These are phyloP conservation scores for Polyommatus icarus DNA, from an alignment of 2,888 invertebrate species.

Conservation along the genomic window DNA sequence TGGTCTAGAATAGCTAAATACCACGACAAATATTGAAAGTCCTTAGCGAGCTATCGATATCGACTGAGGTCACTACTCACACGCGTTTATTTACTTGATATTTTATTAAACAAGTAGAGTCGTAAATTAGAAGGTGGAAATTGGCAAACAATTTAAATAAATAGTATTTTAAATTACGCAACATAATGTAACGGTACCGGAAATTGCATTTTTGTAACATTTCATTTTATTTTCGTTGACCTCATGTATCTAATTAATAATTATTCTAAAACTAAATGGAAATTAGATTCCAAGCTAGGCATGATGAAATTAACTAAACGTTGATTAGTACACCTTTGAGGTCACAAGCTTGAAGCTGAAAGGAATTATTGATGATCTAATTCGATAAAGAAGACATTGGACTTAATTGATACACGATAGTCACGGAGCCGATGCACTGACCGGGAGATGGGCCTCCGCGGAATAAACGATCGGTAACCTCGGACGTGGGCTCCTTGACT, in stretches of 20 bases:
- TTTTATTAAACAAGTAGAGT: neutral
- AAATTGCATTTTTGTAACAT: too few relatives aligned
- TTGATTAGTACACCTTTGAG: neutral
- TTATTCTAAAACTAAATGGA: neutral
- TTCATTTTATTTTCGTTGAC: too few relatives aligned
- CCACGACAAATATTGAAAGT: conserved; percentile 33
- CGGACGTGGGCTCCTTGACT: conserved; percentile 17
- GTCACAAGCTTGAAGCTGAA: neutral
- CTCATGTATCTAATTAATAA: too few relatives aligned
- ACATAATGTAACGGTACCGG: too few relatives aligned
- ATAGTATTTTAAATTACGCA: too few relatives aligned
- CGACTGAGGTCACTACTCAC: neutral
- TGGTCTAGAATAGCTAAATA: conserved; percentile 48
- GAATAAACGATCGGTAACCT: neutral
- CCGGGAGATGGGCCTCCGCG: conserved; percentile 19
- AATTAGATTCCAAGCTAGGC: neutral
- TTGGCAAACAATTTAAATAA: too few relatives aligned
- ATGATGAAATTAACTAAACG: neutral
- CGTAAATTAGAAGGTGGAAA: neutral
- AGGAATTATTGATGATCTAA: conserved; percentile 1
- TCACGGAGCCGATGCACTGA: neutral
- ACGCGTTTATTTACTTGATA: neutral
- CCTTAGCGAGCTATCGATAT: conserved; percentile 11
- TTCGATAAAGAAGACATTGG: conserved; percentile 23
- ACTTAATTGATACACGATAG: conserved; percentile 21